Conservation (phyloP, 1,140 invertebrate species). For the Agraylea sexmaculata region DNA sequence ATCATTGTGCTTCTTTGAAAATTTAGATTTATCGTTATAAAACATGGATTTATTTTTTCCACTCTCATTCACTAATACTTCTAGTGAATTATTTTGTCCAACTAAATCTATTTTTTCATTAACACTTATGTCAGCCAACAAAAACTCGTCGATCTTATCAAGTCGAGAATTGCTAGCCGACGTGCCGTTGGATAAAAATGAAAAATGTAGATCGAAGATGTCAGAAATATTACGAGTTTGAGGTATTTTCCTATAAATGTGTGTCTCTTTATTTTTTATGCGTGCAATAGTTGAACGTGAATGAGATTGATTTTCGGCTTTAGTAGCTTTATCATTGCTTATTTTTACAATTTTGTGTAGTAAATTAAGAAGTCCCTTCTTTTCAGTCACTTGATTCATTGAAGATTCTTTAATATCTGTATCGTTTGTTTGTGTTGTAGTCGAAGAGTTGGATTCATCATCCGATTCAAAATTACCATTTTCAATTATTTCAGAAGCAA, state of each 20-base stretch:
- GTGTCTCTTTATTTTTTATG: constrained; percentile 8
- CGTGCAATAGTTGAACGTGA: constrained; percentile 11
- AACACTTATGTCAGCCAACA: neutral
- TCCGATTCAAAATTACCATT: constrained; percentile 27
- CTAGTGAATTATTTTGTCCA: no score
- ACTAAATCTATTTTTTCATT: no score
- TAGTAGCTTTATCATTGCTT: neutral
- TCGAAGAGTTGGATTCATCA: constrained; percentile 21
- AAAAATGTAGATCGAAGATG: no score
- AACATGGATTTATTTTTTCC: no score
- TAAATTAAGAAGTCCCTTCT: no score
- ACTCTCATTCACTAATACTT: no score
- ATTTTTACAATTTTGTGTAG: no score
- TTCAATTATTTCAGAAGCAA: constrained; percentile 25
- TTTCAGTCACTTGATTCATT: constrained; percentile 25
- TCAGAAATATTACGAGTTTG: no score
- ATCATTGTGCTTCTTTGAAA: neutral
- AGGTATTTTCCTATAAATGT: neutral
- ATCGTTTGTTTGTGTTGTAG: constrained; percentile 22
- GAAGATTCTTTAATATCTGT: constrained; percentile 20
- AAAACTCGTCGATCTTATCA: constrained; percentile 1
- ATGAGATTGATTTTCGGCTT: constrained; percentile 7
- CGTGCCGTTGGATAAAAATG: neutral
- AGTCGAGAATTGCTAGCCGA: neutral
- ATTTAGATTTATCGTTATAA: neutral